Conservation (phyloP, 2,797 vertebrate species). For the Simalia tracyae region DNA sequence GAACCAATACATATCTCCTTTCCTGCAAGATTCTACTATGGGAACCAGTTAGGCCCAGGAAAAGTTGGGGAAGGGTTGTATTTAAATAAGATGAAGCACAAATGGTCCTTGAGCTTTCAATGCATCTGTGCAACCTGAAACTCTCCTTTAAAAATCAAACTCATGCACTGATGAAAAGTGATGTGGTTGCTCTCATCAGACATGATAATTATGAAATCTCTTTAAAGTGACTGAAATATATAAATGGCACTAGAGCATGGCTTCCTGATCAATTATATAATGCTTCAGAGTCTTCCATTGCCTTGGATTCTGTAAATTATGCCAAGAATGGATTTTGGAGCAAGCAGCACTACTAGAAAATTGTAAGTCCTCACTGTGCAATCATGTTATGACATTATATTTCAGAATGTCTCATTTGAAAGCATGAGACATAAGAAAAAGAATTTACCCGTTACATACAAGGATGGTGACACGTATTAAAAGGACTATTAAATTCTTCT, state of each 20-base stretch:
- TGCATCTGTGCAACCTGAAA: constrained; percentile 46
- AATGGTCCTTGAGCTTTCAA: constrained; percentile 12
- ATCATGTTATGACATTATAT: constrained; percentile 1
- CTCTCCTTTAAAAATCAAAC: constrained; percentile 57
- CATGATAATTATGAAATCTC: constrained; percentile 37
- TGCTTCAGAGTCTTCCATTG: constrained; percentile 31
- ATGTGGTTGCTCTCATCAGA: constrained; percentile 51
- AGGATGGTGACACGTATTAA: neutral
- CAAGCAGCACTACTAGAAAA: neutral
- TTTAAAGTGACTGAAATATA: constrained; percentile 16
- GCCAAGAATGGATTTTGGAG: constrained; percentile 46
- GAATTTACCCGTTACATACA: neutral
- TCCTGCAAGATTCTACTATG: constrained; percentile 3
- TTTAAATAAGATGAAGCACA: constrained; percentile 31
- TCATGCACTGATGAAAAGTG: constrained; percentile 41
- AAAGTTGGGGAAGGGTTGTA: constrained; percentile 8
- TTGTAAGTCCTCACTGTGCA: neutral
- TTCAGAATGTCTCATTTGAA: constrained; percentile 9
- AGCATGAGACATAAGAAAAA: neutral
- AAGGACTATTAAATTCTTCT: constrained; percentile 17
- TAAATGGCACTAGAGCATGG: constrained; percentile 35
- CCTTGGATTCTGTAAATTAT: constrained; percentile 43
- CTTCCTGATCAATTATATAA: constrained; percentile 53
- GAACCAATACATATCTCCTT: constrained; percentile 15
- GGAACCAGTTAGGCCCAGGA: constrained; percentile 17